Conservation (phyloP, 2,113 vertebrate species). For the Petrocephalus microphthalmus region DNA sequence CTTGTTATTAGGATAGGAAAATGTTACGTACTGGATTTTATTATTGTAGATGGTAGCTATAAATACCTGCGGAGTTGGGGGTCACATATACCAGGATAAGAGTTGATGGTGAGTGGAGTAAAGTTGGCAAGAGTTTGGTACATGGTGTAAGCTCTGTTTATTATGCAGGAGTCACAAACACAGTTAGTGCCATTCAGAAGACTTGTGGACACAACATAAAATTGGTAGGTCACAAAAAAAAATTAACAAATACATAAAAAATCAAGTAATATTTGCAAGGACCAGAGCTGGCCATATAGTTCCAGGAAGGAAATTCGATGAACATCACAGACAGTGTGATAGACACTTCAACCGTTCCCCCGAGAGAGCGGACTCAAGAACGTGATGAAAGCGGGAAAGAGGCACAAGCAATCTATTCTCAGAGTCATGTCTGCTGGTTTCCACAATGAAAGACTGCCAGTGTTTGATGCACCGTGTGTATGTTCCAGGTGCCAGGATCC, state of each 20-base stretch:
- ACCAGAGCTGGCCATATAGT: neutral
- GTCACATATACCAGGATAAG: neutral
- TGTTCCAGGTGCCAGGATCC: neutral
- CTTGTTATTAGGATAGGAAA: neutral
- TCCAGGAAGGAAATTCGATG: neutral
- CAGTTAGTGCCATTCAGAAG: neutral
- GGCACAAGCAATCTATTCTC: neutral
- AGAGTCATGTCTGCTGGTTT: neutral
- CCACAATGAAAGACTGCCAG: neutral
- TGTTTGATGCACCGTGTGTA: neutral
- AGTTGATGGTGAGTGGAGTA: neutral
- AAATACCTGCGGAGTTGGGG: neutral
- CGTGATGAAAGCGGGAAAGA: slow-evolving; percentile 1
- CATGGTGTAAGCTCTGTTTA: neutral
- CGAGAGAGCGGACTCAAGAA: neutral
- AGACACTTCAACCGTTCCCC: neutral
- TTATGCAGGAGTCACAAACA: neutral
- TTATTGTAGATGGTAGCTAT: neutral
- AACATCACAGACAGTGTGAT: slow-evolving; percentile 7
- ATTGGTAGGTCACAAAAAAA: neutral
- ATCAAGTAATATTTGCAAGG: neutral
- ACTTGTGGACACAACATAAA: neutral
- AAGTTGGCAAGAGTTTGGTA: neutral
- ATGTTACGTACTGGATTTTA: neutral
- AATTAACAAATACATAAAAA: too few species aligned